A percentile compares a stretch with the other conserved stretches of the same genome.
Evolutionary conservation across 2,797 vertebrate species (phyloP).

Genomic region (Pseudochirops cupreus): DNA sequence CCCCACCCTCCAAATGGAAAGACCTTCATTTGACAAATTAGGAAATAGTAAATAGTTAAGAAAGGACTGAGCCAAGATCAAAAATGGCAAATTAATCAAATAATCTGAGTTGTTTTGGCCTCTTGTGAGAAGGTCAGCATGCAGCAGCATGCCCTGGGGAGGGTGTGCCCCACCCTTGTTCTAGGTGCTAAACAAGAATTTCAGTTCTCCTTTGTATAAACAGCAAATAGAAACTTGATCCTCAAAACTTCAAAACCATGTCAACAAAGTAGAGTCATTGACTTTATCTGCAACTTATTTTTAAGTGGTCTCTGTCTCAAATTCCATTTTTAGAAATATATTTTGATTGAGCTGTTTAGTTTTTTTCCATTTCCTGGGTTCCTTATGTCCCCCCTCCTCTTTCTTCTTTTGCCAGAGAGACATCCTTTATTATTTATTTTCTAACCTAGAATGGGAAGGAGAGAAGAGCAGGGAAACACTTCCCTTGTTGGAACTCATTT

Average conservation of each 20-base stretch:
- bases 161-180: not conserved
- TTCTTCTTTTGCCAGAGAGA: not conserved
- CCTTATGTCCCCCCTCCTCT: not conserved
- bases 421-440: not conserved
- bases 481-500: not conserved
- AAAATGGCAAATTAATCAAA: not conserved
- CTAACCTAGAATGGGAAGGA: not conserved
- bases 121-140: not conserved
- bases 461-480: not conserved
- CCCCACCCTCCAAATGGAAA: not conserved
- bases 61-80: not conserved
- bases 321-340: not conserved
- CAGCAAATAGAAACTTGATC: not conserved
- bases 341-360: not conserved
- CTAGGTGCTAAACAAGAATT: not conserved
- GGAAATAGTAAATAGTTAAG: not conserved
- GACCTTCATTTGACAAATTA: not conserved
- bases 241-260: not conserved
- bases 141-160: not conserved
- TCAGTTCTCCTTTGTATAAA: not conserved
- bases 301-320: not conserved
- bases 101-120: not conserved
- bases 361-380: too few relatives aligned
- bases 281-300: not conserved
- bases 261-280: not conserved